Percentiles rank a stretch among this genome's conserved stretches.
Evolutionary conservation across 1,140 invertebrate species (phyloP).

Genomic region (Leptoteleia sp.): DNA sequence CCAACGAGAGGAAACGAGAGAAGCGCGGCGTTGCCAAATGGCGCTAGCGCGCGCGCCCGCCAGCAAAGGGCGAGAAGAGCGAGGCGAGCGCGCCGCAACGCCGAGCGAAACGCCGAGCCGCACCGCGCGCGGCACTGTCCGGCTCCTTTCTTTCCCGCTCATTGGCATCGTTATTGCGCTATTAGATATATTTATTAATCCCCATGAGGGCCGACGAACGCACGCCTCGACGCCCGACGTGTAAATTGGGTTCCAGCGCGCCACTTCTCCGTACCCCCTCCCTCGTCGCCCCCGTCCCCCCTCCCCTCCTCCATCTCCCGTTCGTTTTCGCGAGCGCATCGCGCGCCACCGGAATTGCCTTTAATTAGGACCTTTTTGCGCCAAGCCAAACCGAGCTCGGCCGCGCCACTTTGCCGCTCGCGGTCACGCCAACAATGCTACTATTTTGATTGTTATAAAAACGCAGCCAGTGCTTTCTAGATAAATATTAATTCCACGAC

Average conservation of each 20-base stretch:
- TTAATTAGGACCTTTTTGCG: slow-evolving; percentile 23
- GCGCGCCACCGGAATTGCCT: slow-evolving; percentile 23
- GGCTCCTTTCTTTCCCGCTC: slow-evolving; percentile 57
- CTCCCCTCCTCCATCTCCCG: too few relatives aligned
- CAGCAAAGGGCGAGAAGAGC: slow-evolving; percentile 34
- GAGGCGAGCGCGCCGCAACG: slow-evolving; percentile 9
- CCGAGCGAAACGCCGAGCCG: too few relatives aligned
- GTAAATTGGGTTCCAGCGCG: slow-evolving; percentile 13
- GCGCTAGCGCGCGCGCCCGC: too few relatives aligned
- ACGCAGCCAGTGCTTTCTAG: too few relatives aligned
- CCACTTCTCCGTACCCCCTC: background rate
- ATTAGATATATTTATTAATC: slow-evolving; percentile 54
- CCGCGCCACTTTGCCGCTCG: too few relatives aligned
- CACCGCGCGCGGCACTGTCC: too few relatives aligned
- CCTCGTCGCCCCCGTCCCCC: background rate
- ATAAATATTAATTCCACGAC: too few relatives aligned
- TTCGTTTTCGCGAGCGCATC: slow-evolving; percentile 1
- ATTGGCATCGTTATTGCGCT: slow-evolving; percentile 50
- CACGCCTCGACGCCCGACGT: slow-evolving; percentile 2
- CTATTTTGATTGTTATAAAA: too few relatives aligned
- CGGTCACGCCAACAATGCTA: too few relatives aligned
- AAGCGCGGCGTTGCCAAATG: slow-evolving; percentile 59
- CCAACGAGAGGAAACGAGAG: slow-evolving; percentile 36
- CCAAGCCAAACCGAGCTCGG: background rate
- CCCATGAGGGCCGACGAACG: background rate